Evolutionary conservation across 2,113 vertebrate genomes (phyloP).

Genomic region (Caretta caretta): DNA sequence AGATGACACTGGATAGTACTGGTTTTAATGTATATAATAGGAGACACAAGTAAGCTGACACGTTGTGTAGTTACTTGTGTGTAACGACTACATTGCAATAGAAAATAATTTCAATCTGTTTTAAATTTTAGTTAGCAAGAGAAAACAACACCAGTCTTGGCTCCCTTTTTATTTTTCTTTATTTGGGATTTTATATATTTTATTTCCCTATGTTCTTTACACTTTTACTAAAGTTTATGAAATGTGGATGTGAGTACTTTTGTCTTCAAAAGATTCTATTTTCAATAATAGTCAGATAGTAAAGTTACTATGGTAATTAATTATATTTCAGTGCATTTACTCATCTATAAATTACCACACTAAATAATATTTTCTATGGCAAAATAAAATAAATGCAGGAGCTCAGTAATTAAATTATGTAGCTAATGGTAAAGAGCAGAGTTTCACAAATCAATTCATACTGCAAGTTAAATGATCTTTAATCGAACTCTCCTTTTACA

Average conservation of each 20-base stretch:
- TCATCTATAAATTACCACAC: not conserved
- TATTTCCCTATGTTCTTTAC: not conserved
- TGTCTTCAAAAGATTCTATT: not conserved
- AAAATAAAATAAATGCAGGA: slow-evolving; percentile 1
- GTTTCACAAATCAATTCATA: not conserved
- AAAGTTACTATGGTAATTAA: not conserved
- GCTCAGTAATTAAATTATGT: slow-evolving; percentile 21
- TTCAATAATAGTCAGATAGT: not conserved
- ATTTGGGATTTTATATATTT: not conserved
- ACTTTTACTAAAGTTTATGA: not conserved
- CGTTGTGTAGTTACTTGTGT: not conserved
- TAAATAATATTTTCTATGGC: not conserved
- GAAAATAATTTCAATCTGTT: not conserved
- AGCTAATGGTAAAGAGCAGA: slow-evolving; percentile 8
- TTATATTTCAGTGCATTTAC: not conserved
- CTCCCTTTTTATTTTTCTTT: not conserved
- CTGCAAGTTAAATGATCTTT: slow-evolving; percentile 35
- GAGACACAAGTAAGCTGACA: not conserved
- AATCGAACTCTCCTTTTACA: slow-evolving; percentile 36
- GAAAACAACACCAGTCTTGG: not conserved
- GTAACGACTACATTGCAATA: not conserved
- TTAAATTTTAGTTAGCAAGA: not conserved
- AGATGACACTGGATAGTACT: not conserved
- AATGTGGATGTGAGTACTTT: not conserved
- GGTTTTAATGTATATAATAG: not conserved